Conservation (phyloP, 2,113 vertebrate genomes). For the Rostratula benghalensis region DNA sequence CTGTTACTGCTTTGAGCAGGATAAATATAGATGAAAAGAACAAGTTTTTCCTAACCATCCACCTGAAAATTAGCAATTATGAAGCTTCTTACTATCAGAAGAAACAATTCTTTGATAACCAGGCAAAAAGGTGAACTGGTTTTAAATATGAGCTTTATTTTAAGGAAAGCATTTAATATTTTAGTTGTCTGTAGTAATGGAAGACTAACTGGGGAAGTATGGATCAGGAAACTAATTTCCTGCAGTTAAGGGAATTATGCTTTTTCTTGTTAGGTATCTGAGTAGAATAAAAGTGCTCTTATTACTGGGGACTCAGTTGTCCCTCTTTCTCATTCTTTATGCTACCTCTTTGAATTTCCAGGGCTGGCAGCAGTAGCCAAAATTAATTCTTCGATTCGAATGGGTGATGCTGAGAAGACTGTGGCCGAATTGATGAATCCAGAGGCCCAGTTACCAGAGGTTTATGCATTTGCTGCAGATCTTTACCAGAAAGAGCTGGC, state of each 20-base stretch:
- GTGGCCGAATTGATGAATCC: constrained; percentile 90
- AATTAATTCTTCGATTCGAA: constrained; percentile 87
- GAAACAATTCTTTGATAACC: background rate
- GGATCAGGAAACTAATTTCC: background rate
- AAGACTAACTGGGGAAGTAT: background rate
- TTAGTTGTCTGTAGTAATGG: background rate
- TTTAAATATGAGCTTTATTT: background rate
- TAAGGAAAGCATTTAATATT: background rate
- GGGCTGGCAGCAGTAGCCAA: constrained; percentile 85
- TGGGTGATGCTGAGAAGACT: constrained; percentile 85
- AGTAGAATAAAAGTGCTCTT: background rate
- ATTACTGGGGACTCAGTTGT: background rate
- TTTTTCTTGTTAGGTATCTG: background rate
- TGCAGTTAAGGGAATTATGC: background rate
- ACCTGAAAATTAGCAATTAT: background rate
- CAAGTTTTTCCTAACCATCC: background rate
- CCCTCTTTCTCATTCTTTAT: background rate
- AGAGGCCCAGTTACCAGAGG: constrained; percentile 91
- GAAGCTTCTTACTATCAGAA: background rate
- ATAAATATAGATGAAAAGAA: background rate
- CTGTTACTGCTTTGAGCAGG: background rate
- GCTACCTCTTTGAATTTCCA: constrained; percentile 42
- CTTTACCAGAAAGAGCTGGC: constrained; percentile 92
- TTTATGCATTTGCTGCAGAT: constrained; percentile 86
- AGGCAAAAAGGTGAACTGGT: background rate